Base-by-base conservation (phyloP, 2,797 vertebrate genomes). In the Chelon auratus region DNA sequence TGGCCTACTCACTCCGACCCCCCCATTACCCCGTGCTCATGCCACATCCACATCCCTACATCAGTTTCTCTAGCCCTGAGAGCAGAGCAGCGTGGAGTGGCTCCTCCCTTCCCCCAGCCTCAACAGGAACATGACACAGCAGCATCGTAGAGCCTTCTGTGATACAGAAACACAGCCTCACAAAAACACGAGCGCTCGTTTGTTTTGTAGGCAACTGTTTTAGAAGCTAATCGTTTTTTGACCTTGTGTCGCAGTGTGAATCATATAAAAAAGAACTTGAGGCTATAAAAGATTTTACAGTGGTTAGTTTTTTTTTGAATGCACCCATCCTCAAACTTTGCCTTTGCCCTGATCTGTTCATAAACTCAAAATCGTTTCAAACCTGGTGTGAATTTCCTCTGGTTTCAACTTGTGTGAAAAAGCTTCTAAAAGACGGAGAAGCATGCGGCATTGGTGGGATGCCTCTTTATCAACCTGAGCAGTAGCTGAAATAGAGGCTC, bases 121-220 rank as follows among this genome's bases (percentile, higher is more conserved):
- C 50, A 71, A 64, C 77, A 79, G 78, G 80, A 88, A 74, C 91
- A 92, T 93, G 93, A 93, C 93, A 93, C 92, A 93, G 93, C 91
- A 92, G 78, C 91, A 88, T 84, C 81, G 82, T 68, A 73, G 69
- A 65, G 70, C 75, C 51, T 73, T 64, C 55, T 75, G 74, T 76
- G 80, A 33, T 64, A 78, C 66, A 66, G 59, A 67, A 67, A 72
- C 70, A 75, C 60, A 75, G 20, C 51, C 55, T 11, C 51, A 67
- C 26, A 68, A 14, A 3, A 69, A 65, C 62, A 64, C 42, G 18
- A 20, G 61, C 62, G 33, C 17, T 42, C 53, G 18, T 54, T 62
- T 2, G 20, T 47, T 17, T 50, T 15, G n/a, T 48, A 12, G 20
- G 11, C 43, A 63, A n/a, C 24, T n/a, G 17, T 54, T 24, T 57